A percentile compares a stretch with the other conserved stretches of the same genome.
Conservation (phyloP, 2,888 invertebrate species). For the Catocala fraxini region DNA sequence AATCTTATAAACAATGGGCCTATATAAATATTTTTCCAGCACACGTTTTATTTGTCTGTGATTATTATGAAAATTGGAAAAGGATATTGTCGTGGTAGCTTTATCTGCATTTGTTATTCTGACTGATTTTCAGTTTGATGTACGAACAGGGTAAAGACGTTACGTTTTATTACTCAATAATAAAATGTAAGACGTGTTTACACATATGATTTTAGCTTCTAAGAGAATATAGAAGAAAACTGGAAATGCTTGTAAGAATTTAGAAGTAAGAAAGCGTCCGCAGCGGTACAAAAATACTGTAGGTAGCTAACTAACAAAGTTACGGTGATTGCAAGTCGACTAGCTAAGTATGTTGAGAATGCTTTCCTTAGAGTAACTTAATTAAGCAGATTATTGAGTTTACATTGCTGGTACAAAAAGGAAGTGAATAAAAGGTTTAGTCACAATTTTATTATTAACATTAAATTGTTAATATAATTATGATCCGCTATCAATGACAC, state of each 20-base stretch:
- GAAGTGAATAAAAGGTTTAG: too few species aligned
- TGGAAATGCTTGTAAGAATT: too few species aligned
- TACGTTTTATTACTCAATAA: too few species aligned
- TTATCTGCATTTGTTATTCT: conserved; percentile 6
- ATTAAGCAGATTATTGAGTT: not conserved
- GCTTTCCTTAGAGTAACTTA: not conserved
- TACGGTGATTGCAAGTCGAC: conserved; percentile 1
- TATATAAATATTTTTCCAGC: conserved; percentile 1
- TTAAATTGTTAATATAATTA: too few species aligned
- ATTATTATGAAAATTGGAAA: conserved; percentile 9
- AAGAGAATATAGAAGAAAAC: too few species aligned
- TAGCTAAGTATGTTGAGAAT: not conserved
- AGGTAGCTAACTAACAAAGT: conserved; percentile 2
- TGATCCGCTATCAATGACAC: too few species aligned
- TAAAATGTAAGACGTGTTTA: too few species aligned
- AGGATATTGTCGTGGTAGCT: conserved; percentile 6
- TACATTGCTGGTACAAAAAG: too few species aligned
- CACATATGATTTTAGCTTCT: too few species aligned
- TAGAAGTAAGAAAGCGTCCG: too few species aligned
- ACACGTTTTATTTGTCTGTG: conserved; percentile 17
- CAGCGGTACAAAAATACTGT: not conserved
- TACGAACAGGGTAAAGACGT: too few species aligned
- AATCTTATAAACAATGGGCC: conserved; percentile 8
- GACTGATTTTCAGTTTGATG: not conserved
- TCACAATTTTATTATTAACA: too few species aligned